Evolutionary conservation across 2,797 vertebrate species (phyloP).

Genomic region (Coracias cyanogaster): DNA sequence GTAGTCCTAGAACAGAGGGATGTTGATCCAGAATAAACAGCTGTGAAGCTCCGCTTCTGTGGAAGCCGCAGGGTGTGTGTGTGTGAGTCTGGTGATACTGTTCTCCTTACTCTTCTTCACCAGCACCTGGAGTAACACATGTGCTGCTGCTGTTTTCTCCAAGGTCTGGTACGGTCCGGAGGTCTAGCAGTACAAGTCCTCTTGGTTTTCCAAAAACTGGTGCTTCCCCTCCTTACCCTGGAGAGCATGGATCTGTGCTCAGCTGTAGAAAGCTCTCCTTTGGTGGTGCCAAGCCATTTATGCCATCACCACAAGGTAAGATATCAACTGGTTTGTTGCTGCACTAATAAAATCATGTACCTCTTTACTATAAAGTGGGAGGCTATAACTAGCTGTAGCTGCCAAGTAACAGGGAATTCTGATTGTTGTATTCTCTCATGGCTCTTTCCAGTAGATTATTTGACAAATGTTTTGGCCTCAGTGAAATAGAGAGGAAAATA

Average conservation of each 20-base stretch:
- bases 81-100: background rate
- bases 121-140: background rate
- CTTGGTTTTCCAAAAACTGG: constrained; percentile 79
- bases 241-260: constrained; percentile 70
- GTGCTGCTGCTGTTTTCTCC: background rate
- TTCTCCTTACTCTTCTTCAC: background rate
- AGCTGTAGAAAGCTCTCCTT: constrained; percentile 78
- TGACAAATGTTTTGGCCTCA: background rate
- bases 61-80: background rate
- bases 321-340: background rate
- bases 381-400: background rate
- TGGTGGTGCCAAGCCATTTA: constrained; percentile 84
- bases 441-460: background rate
- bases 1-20: background rate
- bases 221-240: constrained; percentile 84
- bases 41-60: background rate
- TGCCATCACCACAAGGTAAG: constrained; percentile 87
- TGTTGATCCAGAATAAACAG: background rate
- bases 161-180: constrained; percentile 82
- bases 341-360: background rate
- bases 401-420: background rate
- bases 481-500: background rate
- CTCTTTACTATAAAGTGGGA: background rate
- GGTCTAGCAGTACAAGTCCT: constrained; percentile 80
- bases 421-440: background rate